These are phyloP conservation scores for Phenganax subtilis DNA, from an alignment of 92 coral and sea anemone genomes.

Conservation along the genomic window DNA sequence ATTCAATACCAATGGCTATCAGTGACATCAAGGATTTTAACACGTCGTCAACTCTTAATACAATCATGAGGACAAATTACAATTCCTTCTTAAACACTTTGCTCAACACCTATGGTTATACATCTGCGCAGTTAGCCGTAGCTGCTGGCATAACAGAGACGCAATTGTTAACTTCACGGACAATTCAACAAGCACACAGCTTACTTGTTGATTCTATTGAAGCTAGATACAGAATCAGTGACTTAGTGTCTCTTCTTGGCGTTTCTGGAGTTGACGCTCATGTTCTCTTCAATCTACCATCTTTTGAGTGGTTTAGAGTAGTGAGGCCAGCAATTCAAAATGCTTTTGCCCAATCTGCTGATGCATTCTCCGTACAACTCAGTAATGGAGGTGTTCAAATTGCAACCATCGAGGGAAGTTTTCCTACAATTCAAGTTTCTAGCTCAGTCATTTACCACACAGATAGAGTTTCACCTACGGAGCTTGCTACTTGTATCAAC, in stretches of 20 bases:
- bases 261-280: conserved; percentile 18
- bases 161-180: background rate
- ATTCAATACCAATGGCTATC: conserved; percentile 21
- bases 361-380: conserved; percentile 31
- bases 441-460: background rate
- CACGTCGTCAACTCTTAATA: background rate
- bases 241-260: conserved; percentile 18
- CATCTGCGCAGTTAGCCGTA: background rate
- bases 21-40: conserved; percentile 2
- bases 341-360: conserved; percentile 26
- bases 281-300: conserved; percentile 23
- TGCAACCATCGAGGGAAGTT: background rate
- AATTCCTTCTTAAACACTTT: conserved; percentile 15
- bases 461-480: background rate
- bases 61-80: conserved; percentile 17
- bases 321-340: conserved; percentile 9
- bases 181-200: conserved; percentile 25
- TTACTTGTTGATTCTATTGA: background rate
- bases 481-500: conserved; percentile 14
- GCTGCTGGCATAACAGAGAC: conserved; percentile 21
- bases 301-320: conserved; percentile 21
- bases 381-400: conserved; percentile 29
- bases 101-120: conserved; percentile 27
- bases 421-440: conserved; percentile 9
- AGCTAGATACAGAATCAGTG: conserved; percentile 14